Percentiles rank a stretch among this genome's conserved stretches.
Evolutionary conservation across 2,888 invertebrate species (phyloP).

Genomic region (Hipparchia semele): DNA sequence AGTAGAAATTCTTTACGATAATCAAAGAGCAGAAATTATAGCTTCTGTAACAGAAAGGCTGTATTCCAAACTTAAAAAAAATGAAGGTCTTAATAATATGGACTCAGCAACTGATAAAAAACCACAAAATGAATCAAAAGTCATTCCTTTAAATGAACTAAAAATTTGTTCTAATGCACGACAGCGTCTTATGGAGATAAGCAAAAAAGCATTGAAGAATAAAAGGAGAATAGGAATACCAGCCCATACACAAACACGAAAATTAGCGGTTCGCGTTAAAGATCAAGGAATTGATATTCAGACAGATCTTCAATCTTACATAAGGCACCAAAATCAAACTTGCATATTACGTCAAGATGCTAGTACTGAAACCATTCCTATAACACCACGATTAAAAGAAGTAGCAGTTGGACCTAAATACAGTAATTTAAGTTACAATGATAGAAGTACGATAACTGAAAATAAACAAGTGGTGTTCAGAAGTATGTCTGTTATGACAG

Average conservation of each 20-base stretch:
- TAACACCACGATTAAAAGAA: slow-evolving; percentile 77
- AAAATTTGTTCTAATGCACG: slow-evolving; percentile 84
- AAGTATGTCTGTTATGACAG: slow-evolving; percentile 73
- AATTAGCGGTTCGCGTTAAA: slow-evolving; percentile 77
- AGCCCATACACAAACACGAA: slow-evolving; percentile 83
- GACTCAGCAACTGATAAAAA: slow-evolving; percentile 70
- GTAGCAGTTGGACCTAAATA: slow-evolving; percentile 66
- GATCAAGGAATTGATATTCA: slow-evolving; percentile 82
- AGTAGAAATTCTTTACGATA: slow-evolving; percentile 65
- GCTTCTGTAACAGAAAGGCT: slow-evolving; percentile 87
- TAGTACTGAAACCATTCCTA: slow-evolving; percentile 69
- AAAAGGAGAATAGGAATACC: slow-evolving; percentile 77
- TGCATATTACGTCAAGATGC: slow-evolving; percentile 61
- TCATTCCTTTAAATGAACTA: slow-evolving; percentile 76
- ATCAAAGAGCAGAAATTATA: slow-evolving; percentile 86
- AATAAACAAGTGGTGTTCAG: slow-evolving; percentile 53
- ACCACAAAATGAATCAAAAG: slow-evolving; percentile 39
- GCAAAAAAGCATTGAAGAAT: slow-evolving; percentile 82
- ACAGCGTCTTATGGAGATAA: slow-evolving; percentile 82
- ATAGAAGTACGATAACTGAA: slow-evolving; percentile 66
- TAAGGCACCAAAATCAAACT: slow-evolving; percentile 56
- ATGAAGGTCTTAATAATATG: slow-evolving; percentile 71
- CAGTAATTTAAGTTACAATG: slow-evolving; percentile 58
- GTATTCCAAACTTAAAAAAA: slow-evolving; percentile 83
- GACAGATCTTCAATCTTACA: slow-evolving; percentile 75